A percentile compares a stretch with the other conserved stretches of the same genome.
phyloP scores from a whole-genome alignment of 2,113 vertebrate genomes.

The Microtus richardsoni region DNA sequence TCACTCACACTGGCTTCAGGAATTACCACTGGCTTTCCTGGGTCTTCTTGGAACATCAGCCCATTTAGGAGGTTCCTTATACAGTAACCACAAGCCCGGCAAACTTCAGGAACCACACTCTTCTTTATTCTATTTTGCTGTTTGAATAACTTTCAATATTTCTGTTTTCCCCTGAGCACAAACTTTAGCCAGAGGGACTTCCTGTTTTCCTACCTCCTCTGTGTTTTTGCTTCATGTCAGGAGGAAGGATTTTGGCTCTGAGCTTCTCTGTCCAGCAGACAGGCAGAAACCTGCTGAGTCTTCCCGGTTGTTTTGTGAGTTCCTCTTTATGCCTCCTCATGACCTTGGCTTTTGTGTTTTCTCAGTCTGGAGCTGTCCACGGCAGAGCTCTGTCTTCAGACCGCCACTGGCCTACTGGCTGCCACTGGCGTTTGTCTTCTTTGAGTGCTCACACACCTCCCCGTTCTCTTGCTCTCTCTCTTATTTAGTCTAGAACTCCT shows the following conservation, averaged over 20 bases:
- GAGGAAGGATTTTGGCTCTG: neutral
- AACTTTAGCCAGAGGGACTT: slow-evolving; percentile 96
- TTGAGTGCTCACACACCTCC: neutral
- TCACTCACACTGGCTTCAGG: slow-evolving; percentile 97
- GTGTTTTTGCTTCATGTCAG: neutral
- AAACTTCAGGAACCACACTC: slow-evolving; percentile 98
- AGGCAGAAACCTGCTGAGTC: neutral
- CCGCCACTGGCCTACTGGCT: no score
- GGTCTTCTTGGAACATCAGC: slow-evolving; percentile 96
- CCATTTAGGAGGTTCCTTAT: slow-evolving; percentile 99
- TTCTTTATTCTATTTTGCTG: slow-evolving; percentile 98
- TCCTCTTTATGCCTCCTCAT: no score
- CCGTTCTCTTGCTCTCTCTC: neutral
- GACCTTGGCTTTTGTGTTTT: neutral
- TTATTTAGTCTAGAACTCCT: neutral
- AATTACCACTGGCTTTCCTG: slow-evolving; percentile 95
- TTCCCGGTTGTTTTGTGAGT: no score
- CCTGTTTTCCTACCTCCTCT: slow-evolving; percentile 91
- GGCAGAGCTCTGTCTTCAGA: neutral
- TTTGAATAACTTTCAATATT: slow-evolving; percentile 95
- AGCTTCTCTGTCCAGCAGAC: neutral
- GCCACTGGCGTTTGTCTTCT: neutral
- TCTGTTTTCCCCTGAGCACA: slow-evolving; percentile 97
- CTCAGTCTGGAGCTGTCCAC: neutral
- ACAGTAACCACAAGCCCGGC: slow-evolving; percentile 96